Evolutionary conservation across 2,797 vertebrate genomes (phyloP).

Genomic region (Limosa lapponica): DNA sequence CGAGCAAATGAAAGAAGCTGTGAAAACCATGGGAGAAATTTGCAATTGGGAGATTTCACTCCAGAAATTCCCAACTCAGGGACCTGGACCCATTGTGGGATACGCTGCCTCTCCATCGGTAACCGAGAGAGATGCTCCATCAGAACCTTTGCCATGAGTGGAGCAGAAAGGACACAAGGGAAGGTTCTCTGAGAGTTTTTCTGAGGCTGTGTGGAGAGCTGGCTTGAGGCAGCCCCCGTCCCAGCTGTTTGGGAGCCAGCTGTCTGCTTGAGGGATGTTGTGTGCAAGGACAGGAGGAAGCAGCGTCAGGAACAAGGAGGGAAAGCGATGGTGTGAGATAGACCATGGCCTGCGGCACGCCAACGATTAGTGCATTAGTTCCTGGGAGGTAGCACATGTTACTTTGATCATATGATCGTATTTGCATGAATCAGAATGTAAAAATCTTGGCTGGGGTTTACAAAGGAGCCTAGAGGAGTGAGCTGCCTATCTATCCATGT

Average conservation of each 20-base stretch:
- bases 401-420: slow-evolving; percentile 54
- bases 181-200: neutral
- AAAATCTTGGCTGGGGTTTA: slow-evolving; percentile 57
- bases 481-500: slow-evolving; percentile 21
- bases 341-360: neutral
- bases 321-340: neutral
- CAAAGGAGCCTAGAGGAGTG: slow-evolving; percentile 42
- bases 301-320: neutral
- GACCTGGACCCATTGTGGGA: neutral
- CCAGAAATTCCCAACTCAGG: neutral
- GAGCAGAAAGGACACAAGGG: neutral
- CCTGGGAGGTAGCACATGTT: slow-evolving; percentile 58
- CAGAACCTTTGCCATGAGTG: rapidly evolving
- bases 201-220: rapidly evolving
- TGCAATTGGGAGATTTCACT: neutral
- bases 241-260: neutral
- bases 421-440: slow-evolving; percentile 67
- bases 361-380: neutral
- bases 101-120: neutral
- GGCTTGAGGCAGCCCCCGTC: neutral
- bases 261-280: neutral
- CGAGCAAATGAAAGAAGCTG: neutral
- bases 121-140: neutral
- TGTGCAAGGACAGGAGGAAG: neutral
- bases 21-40: neutral